A percentile compares a stretch with the other conserved stretches of the same genome.
Evolutionary conservation across 2,888 invertebrate species (phyloP).

Genomic region (Napeogenes sylphis): DNA sequence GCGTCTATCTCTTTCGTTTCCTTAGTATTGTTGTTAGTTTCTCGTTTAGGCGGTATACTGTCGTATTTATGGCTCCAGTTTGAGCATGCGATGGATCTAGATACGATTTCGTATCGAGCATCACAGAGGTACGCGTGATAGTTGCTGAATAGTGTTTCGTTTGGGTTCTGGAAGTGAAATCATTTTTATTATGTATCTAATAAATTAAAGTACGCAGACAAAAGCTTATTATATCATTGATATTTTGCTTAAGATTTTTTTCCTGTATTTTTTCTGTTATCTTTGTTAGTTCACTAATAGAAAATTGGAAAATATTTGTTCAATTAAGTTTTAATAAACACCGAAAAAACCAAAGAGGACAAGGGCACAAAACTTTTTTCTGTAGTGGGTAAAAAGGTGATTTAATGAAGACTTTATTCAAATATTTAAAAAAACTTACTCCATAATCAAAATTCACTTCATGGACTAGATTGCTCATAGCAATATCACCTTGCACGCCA

Average conservation of each 20-base stretch:
- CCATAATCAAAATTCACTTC: slow-evolving; percentile 68
- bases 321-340: no score
- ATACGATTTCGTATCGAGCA: slow-evolving; percentile 86
- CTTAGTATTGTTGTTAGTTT: slow-evolving; percentile 60
- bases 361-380: no score
- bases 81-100: slow-evolving; percentile 84
- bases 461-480: slow-evolving; percentile 63
- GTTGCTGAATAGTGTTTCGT: slow-evolving; percentile 86
- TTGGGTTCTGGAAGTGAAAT: slow-evolving; percentile 60
- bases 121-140: slow-evolving; percentile 92
- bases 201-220: slow-evolving; percentile 1
- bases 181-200: neutral
- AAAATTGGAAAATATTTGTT: no score
- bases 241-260: no score
- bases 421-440: slow-evolving; percentile 42
- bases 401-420: no score
- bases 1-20: slow-evolving; percentile 56
- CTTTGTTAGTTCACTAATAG: no score
- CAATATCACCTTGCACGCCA: slow-evolving; percentile 61
- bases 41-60: slow-evolving; percentile 66
- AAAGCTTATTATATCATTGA: neutral
- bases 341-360: no score
- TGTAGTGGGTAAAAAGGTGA: no score
- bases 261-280: no score
- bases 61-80: slow-evolving; percentile 90